Evolutionary conservation across 2,113 vertebrate genomes (phyloP), one percentile per base, ranked within the genome.

Genomic region (Festucalex cinctus): DNA sequence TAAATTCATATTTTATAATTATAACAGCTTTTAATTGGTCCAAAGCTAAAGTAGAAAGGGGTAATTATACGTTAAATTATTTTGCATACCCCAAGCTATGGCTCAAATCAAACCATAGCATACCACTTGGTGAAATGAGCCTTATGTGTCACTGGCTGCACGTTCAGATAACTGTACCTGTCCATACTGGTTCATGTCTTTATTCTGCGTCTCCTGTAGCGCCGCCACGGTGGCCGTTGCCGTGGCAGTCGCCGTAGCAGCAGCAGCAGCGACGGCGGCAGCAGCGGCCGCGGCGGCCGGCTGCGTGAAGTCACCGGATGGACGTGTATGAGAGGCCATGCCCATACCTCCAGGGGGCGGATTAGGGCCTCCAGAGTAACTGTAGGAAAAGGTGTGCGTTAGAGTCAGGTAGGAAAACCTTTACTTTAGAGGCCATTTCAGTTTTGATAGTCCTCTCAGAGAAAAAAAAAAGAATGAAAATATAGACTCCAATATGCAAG

Each of bases 171-270:
- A n/a, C 9, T 1, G 37, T 85, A 93, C 98, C 96, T 96, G 97
- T 91, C 97, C 96, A 58, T 98, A 99, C 83, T 99, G 97, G 91
- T 96, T 98, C 90, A 99, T 99, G 66, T 99, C 97, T 90, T 99
- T 98, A 85, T 99, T 99, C 91, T 98, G 96, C 0, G 95, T 99
- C 82, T 99, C 97, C 90, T 99, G 97, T 79, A 99, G 89, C 46
- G 97, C 97, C 61, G 97, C 97, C 68, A 98, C 97, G 0, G 97
- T 98, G 77, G 97, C 96, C 0, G 97, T 96, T 7, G 97, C 97
- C 0, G 97, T 97, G 58, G 97, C 96, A 0, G 96, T 98, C 1
- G 97, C 96, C 0, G 97, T 97, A 22, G 97, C 96, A 0, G 96
- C 96, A 0, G 96, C 96, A 0, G 96, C 96, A 0, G 96, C 97